Conservation (phyloP, 2,888 invertebrate genomes). For the Heliconius ethilla region DNA sequence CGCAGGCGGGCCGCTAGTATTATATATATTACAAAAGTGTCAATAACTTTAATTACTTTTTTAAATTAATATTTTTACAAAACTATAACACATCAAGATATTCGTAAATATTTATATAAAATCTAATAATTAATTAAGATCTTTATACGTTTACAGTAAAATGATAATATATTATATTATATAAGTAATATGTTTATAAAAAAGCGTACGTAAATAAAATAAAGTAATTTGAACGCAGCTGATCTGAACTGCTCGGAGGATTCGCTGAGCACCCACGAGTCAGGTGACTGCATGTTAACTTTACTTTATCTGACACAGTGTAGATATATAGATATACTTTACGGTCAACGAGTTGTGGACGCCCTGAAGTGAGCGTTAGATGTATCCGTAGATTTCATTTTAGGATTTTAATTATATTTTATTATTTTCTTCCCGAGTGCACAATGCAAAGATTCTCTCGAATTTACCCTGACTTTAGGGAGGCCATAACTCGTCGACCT, state of each 20-base stretch:
- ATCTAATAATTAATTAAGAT: too few species aligned
- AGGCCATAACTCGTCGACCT: not conserved
- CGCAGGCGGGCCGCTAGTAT: too few species aligned
- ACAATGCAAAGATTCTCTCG: not conserved
- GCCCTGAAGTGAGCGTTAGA: too few species aligned
- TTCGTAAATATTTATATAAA: too few species aligned
- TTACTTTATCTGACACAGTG: conserved; percentile 33
- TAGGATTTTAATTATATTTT: not conserved
- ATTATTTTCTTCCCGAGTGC: not conserved
- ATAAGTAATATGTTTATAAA: not conserved
- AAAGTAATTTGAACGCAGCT: conserved; percentile 78
- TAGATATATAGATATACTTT: conserved; percentile 48
- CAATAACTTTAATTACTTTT: too few species aligned
- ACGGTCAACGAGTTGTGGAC: not conserved
- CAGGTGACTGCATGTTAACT: conserved; percentile 84
- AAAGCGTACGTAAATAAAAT: conserved; percentile 23
- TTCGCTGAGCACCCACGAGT: conserved; percentile 89
- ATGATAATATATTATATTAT: not conserved
- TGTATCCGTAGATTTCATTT: not conserved
- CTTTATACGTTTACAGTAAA: conserved; percentile 32
- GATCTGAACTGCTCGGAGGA: conserved; percentile 91
- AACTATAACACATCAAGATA: not conserved
- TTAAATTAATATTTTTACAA: not conserved
- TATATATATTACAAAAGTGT: too few species aligned
- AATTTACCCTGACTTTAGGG: not conserved